A percentile compares a stretch with the other conserved stretches of the same genome.
Conservation (phyloP, 2,113 vertebrate genomes). For the Pontoporia blainvillei region DNA sequence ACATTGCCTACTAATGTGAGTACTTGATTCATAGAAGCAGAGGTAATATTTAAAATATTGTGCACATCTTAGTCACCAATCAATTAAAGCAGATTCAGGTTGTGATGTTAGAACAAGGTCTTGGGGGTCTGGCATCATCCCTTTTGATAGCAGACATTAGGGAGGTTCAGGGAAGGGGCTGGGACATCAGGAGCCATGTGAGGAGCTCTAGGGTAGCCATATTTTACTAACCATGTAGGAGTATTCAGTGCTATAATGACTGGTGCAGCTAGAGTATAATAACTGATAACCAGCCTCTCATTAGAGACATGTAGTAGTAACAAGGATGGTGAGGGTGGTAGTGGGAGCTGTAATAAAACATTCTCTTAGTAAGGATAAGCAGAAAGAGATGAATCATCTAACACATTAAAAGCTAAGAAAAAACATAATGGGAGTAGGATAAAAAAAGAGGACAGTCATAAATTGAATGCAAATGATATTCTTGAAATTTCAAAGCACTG, state of each 20-base stretch:
- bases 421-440: neutral
- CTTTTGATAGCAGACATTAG: neutral
- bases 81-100: neutral
- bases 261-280: neutral
- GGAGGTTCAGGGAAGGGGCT: neutral
- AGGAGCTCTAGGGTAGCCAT: rapidly evolving
- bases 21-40: neutral
- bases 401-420: neutral
- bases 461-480: conserved; percentile 13
- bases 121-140: neutral
- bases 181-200: rapidly evolving
- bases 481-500: conserved; percentile 47
- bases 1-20: neutral
- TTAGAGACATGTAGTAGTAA: neutral
- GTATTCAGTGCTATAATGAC: neutral
- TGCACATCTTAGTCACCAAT: no score
- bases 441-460: neutral
- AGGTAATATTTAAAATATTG: neutral
- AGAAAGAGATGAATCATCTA: neutral
- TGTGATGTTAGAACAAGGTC: neutral
- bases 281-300: neutral
- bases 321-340: neutral
- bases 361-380: neutral
- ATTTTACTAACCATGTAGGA: neutral
- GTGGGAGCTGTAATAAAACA: neutral